These are phyloP conservation scores for Maconellicoccus hirsutus DNA, from an alignment of 1,140 invertebrate species.

Conservation along the genomic window DNA sequence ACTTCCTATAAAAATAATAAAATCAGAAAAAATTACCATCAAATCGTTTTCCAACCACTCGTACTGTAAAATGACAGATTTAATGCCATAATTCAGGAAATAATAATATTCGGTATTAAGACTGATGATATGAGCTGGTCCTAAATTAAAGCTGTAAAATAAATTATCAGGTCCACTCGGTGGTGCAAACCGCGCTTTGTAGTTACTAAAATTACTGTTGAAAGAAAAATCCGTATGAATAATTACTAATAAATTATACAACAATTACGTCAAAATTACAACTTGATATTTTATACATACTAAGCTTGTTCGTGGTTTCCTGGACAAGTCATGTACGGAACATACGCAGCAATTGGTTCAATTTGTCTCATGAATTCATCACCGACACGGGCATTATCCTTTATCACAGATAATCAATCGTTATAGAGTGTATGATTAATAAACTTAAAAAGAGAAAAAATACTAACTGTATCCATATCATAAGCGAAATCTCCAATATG, in stretches of 20 bases:
- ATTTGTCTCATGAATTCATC: slow-evolving; percentile 87
- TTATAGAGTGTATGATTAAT: no score
- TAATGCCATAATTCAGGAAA: slow-evolving; percentile 74
- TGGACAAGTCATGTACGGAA: slow-evolving; percentile 85
- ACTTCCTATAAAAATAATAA: not conserved
- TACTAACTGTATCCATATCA: slow-evolving; percentile 68
- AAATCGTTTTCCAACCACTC: slow-evolving; percentile 80
- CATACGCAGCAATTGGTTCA: slow-evolving; percentile 67
- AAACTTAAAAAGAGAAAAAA: not conserved
- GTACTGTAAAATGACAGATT: slow-evolving; percentile 72
- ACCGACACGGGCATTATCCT: slow-evolving; percentile 38
- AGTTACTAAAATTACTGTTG: slow-evolving; percentile 80
- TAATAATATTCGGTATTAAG: slow-evolving; percentile 94
- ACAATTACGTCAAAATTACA: slow-evolving; percentile 23
- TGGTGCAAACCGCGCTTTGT: slow-evolving; percentile 76
- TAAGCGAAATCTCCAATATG: slow-evolving; percentile 96
- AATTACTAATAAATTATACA: not conserved
- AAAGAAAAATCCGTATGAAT: slow-evolving; percentile 25
- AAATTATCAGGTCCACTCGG: slow-evolving; percentile 61
- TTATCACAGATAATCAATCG: no score
- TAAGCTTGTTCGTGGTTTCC: slow-evolving; percentile 83
- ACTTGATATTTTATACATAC: slow-evolving; percentile 41
- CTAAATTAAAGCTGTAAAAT: slow-evolving; percentile 84
- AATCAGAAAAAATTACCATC: slow-evolving; percentile 32
- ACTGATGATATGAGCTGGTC: slow-evolving; percentile 80